Evolutionary conservation across 1,140 invertebrate genomes (phyloP), one percentile per base, ranked within the genome.

Genomic region (Colletes latitarsis): DNA sequence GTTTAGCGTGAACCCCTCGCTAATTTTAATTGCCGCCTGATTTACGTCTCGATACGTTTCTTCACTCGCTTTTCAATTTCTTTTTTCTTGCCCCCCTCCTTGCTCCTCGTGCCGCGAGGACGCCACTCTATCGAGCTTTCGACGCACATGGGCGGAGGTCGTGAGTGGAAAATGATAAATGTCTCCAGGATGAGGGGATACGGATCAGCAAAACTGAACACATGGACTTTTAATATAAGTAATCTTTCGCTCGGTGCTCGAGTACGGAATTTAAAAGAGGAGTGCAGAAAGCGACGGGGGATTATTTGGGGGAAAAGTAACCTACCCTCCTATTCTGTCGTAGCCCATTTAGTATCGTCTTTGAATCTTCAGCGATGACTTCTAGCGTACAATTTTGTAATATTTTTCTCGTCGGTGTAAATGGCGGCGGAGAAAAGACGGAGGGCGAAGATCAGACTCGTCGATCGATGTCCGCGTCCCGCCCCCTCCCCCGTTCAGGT

Each of bases 21-120:
- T 93, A 92, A 93, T 92, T 93, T 92, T 93, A 93, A 93, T 93
- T 92, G 89, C 86, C 76, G 62, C 68, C 82, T 93, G 89, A 92
- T 93, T 93, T 93, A 93, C 85, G 85, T 85, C 78, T 89, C 74
- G 74, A 82, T 87, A 74, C 62, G 72, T 76, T 78, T 63, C 72
- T 64, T 41, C 72, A 17, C 30, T 70, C 21, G 9, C 30, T 71
- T 46, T 19, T 57, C 19, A 57, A 63, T 14, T 57, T 46, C 10
- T 21, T 53, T 21, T 39, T 30, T 17, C 68, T 57, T 73, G 46
- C 53, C 66, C 64, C 14, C 10, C 14, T 67, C 52, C 68, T 4
- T 62, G 72, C 39, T 43, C 49, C 19, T 10, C 46, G 30, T 43
- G 12, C 53, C 52, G 43, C n/a, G 10, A 63, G 41, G 49, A 64